A percentile compares a stretch with the other conserved stretches of the same genome.
These are phyloP conservation scores for Serilophus lunatus DNA, from an alignment of 2,113 vertebrate species.

Conservation along the genomic window DNA sequence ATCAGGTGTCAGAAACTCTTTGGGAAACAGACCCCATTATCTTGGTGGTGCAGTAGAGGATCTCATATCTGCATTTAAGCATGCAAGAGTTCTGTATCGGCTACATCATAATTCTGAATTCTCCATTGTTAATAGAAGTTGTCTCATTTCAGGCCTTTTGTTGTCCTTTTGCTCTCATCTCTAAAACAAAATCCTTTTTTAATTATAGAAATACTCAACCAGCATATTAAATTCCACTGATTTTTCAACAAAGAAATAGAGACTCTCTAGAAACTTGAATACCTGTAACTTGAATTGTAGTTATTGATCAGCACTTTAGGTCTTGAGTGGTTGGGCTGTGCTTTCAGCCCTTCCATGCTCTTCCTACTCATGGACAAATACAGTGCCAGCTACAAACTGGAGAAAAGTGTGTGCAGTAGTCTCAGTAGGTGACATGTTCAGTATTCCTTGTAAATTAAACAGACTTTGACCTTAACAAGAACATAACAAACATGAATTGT, in stretches of 20 bases:
- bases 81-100: neutral
- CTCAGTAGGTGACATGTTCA: neutral
- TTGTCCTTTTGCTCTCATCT: neutral
- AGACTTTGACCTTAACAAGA: neutral
- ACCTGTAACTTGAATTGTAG: neutral
- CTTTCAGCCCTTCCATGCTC: neutral
- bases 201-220: neutral
- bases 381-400: neutral
- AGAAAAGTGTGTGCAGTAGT: neutral
- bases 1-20: neutral
- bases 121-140: neutral
- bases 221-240: neutral
- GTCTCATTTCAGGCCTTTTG: neutral
- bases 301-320: neutral
- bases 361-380: neutral
- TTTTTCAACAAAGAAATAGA: neutral
- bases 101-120: neutral
- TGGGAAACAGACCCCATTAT: neutral
- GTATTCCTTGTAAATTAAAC: neutral
- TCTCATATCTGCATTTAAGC: neutral
- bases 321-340: neutral
- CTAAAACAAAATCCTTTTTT: neutral
- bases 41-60: neutral
- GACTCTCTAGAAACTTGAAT: neutral
- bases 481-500: neutral